Evolutionary conservation across 2,888 invertebrate species (phyloP), one percentile per base, ranked within the genome.

Genomic region (Taphrorychus bicolor): DNA sequence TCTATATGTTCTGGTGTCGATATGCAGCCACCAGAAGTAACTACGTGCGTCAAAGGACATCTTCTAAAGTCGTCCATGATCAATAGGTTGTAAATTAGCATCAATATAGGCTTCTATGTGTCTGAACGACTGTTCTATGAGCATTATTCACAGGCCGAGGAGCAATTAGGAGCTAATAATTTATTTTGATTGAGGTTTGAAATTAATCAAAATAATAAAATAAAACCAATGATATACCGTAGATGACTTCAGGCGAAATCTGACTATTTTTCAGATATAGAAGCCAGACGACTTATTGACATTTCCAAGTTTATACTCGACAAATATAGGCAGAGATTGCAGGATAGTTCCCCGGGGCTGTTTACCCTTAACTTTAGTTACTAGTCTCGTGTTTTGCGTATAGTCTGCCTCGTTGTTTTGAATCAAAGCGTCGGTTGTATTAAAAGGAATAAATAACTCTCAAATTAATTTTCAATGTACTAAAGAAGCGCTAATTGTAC

Each of bases 71-170:
- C 48, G 41, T 11, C 41, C n/a, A 22, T 52, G 61, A 67, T 67
- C 67, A 62, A 67, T 67, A 57, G 59, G 53, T 49, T 58, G 59
- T 56, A 63, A 69, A 69, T 69, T 64, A 56, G 59, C 63, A 14
- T n/a, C n/a, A 16, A 60, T 63, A 52, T 56, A 41, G 53, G 42
- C 21, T 7, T 51, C 23, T 16, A 17, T 41, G 52, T 61, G 59
- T 48, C 66, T 66, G 54, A 57, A 57, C 66, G 45, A 23, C 57
- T 32, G 22, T 18, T 17, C 14, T 17, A n/a, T n/a, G n/a, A 22
- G 9, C 18, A 57, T 52, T 48, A 62, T 56, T 62, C 48, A 62
- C 21, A 41, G n/a, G n/a, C n/a, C n/a, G n/a, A n/a, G n/a, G n/a
- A n/a, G n/a, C n/a, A n/a, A n/a, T n/a, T n/a, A n/a, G n/a, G n/a